Conservation (phyloP, 2,797 vertebrate genomes). For the Lateolabrax maculatus region DNA sequence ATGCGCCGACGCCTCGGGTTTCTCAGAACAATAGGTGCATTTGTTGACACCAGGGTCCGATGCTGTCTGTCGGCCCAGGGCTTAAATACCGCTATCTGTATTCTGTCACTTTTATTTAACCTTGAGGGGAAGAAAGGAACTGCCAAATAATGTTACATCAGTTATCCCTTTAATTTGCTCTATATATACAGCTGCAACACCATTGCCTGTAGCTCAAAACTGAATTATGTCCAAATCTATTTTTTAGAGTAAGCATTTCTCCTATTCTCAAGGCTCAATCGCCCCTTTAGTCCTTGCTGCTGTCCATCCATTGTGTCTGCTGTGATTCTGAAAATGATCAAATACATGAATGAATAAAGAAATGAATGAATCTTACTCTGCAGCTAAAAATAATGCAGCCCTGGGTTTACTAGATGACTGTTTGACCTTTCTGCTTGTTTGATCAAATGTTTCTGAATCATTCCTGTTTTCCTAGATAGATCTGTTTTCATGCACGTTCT, state of each 20-base stretch:
- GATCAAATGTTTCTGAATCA: not conserved
- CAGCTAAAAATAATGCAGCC: not conserved
- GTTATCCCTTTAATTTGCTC: constrained; percentile 48
- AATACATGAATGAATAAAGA: constrained; percentile 22
- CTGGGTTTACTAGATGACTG: constrained; percentile 18
- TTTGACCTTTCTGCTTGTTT: constrained; percentile 42
- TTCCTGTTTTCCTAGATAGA: constrained; percentile 1
- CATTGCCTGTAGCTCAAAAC: constrained; percentile 14
- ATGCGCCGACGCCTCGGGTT: constrained; percentile 11
- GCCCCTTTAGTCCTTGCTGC: not conserved
- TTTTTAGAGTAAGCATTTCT: constrained; percentile 9
- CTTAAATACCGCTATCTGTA: constrained; percentile 43
- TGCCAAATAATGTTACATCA: constrained; percentile 38
- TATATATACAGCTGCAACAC: not conserved
- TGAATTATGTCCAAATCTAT: constrained; percentile 31
- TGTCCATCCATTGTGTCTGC: not conserved
- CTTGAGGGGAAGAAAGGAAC: constrained; percentile 33
- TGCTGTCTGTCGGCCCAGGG: constrained; percentile 30
- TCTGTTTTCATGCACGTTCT: not conserved
- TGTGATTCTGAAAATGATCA: constrained; percentile 3
- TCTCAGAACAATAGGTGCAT: constrained; percentile 22
- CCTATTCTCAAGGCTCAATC: not conserved
- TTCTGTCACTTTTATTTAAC: constrained; percentile 51
- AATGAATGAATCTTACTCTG: constrained; percentile 24
- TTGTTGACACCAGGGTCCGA: constrained; percentile 21